phyloP scores from a whole-genome alignment of 2,888 invertebrate species.

The Melinaea menophilus region DNA sequence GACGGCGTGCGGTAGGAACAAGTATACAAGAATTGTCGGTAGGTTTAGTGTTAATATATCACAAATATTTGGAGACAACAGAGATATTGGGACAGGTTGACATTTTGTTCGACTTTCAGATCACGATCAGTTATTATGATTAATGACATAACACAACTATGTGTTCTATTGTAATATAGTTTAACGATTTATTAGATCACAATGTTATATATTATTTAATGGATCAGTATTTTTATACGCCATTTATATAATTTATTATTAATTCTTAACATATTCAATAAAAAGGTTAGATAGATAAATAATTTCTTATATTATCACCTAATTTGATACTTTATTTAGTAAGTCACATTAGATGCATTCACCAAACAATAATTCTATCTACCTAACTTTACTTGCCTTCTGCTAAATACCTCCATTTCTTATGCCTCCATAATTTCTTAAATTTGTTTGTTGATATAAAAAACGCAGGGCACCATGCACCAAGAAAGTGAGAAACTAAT shows the following conservation, averaged over 20 bases:
- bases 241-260: too few species aligned
- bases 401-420: slow-evolving; percentile 31
- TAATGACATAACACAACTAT: slow-evolving; percentile 9
- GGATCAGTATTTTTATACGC: too few species aligned
- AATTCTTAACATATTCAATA: too few species aligned
- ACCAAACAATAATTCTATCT: neutral
- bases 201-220: too few species aligned
- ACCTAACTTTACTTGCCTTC: slow-evolving; percentile 24
- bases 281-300: too few species aligned
- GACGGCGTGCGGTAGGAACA: too few species aligned
- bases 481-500: slow-evolving; percentile 3
- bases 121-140: slow-evolving; percentile 18
- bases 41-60: neutral
- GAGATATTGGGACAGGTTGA: slow-evolving; percentile 5
- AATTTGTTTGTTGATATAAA: slow-evolving; percentile 21
- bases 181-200: too few species aligned
- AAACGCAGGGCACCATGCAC: slow-evolving; percentile 9
- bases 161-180: too few species aligned
- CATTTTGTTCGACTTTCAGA: slow-evolving; percentile 15
- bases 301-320: too few species aligned
- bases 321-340: neutral
- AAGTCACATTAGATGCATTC: neutral
- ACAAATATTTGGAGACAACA: neutral
- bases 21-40: too few species aligned
- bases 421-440: slow-evolving; percentile 24